Base-by-base conservation (phyloP, 35 echinoderm and acorn worm genomes). In the Apostichopus californicus region DNA sequence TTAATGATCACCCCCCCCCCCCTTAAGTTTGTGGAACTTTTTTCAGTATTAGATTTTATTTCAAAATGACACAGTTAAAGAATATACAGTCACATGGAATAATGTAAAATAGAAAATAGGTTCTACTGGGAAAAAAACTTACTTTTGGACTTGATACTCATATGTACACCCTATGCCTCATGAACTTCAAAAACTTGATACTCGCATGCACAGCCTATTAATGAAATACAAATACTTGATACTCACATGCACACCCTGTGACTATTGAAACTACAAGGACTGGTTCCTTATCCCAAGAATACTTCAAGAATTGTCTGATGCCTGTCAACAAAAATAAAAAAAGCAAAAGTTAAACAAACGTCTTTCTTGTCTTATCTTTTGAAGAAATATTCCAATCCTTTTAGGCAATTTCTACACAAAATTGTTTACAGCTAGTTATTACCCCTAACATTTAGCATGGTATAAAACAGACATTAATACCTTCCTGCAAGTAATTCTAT, bases 201-300 rank as follows among this genome's bases (percentile, higher is more conserved):
- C 58, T 61, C 58, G 11, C 58, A 53, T 34, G 82, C 34, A 46
- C 18, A 28, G 5, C 46, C 22, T 60, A 88, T 13, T 15, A 88
- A 73, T 65, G 14, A 18, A 57, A 88, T 73, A 12, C 60, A 90
- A 90, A 28, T 5, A 81, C 56, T 56, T 83, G 11, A 15, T 57
- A 92, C 90, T 90, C 66, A 95, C 94, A 92, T 73, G 78, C 6
- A 26, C 77, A 21, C 2, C 94, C 94, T 57, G 80, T 64, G 6
- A 73, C 58, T 58, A 92, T 77, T 10, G 94, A 92, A 66, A 93
- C 61, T 14, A 95, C 86, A 57, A 95, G 80, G 18, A 95, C 94
- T 83, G 94, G 94, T 77, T 95, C 94, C 65, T 90, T 92, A 77
- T 95, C 94, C 94, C 94, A 95, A 52, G 94, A 23, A 90, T 89